Conservation (phyloP, 2,888 invertebrate genomes). For the Eilema griseolum region DNA sequence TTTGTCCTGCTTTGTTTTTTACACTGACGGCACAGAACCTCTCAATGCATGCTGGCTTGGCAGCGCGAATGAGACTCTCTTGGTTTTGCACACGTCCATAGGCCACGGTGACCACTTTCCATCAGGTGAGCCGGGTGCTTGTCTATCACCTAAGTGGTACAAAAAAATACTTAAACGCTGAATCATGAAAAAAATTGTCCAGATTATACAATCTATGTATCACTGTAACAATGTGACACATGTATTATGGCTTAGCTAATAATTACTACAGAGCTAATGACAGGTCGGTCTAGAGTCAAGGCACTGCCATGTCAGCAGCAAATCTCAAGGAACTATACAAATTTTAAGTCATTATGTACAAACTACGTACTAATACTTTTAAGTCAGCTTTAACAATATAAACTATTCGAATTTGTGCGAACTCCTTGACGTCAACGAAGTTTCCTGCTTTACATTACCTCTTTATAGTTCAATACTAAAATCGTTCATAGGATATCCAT, state of each 20-base stretch:
- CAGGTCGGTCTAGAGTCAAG: not conserved
- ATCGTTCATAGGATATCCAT: not conserved
- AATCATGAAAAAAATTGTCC: slow-evolving; percentile 1
- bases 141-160: too few species aligned
- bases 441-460: not conserved
- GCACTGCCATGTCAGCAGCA: not conserved
- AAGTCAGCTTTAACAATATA: not conserved
- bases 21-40: too few species aligned
- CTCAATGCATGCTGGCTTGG: too few species aligned
- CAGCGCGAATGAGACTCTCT: too few species aligned
- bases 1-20: too few species aligned
- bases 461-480: slow-evolving; percentile 16
- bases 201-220: not conserved
- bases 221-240: not conserved
- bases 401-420: slow-evolving; percentile 9
- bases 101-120: too few species aligned
- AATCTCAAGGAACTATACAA: not conserved
- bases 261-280: not conserved
- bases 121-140: too few species aligned
- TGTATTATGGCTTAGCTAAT: too few species aligned
- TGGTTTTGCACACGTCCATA: too few species aligned
- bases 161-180: not conserved
- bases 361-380: not conserved
- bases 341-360: not conserved
- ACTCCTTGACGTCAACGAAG: slow-evolving; percentile 7